A percentile compares a stretch with the other conserved stretches of the same genome.
These are phyloP conservation scores for Malacosoma neustria DNA, from an alignment of 2,888 invertebrate species.

Conservation along the genomic window DNA sequence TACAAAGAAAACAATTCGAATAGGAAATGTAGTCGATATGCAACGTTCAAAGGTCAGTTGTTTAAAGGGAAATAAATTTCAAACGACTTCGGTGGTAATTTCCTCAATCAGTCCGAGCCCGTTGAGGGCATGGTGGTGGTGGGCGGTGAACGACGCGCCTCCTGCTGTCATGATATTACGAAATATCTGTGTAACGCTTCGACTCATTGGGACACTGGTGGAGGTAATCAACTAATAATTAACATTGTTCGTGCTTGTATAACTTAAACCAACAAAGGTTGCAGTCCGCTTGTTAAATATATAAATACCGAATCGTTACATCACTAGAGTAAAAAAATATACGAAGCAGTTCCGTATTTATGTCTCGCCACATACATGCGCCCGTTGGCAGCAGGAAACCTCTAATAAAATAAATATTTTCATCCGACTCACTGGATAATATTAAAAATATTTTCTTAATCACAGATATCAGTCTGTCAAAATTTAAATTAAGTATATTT, in stretches of 20 bases:
- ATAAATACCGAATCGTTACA: conserved; percentile 36
- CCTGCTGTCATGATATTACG: neutral
- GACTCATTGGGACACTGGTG: conserved; percentile 39
- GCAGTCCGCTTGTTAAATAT: conserved; percentile 24
- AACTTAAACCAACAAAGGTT: conserved; percentile 36
- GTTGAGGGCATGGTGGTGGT: conserved; percentile 23
- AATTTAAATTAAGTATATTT: conserved; percentile 75
- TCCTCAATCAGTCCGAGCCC: conserved; percentile 51
- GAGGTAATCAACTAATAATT: conserved; percentile 37
- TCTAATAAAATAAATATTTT: conserved; percentile 72
- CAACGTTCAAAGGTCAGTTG: conserved; percentile 67
- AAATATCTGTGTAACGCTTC: conserved; percentile 18
- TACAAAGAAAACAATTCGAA: conserved; percentile 63
- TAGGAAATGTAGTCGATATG: conserved; percentile 73
- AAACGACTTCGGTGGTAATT: conserved; percentile 68
- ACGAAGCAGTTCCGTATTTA: conserved; percentile 43
- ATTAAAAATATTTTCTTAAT: conserved; percentile 75
- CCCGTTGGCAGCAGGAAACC: conserved; percentile 67
- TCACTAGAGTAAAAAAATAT: conserved; percentile 48
- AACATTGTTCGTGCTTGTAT: conserved; percentile 51
- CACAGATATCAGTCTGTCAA: conserved; percentile 75
- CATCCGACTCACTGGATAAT: conserved; percentile 74
- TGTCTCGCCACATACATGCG: conserved; percentile 51
- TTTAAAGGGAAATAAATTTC: conserved; percentile 44
- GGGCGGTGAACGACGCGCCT: neutral